These are phyloP conservation scores for Nudaria mundana DNA, from an alignment of 2,888 invertebrate species.

Conservation along the genomic window DNA sequence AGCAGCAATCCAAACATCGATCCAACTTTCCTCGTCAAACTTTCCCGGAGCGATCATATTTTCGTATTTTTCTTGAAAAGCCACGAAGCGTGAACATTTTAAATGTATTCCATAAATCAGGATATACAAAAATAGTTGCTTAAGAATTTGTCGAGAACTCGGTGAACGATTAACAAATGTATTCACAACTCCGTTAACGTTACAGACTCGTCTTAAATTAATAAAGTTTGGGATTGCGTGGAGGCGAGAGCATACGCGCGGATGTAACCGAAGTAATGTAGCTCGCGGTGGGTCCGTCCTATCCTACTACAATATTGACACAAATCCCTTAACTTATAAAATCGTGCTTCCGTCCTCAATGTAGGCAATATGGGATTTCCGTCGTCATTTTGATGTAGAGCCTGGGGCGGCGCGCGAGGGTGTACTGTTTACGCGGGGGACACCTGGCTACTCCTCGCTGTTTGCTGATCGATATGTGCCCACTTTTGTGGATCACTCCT, in stretches of 20 bases:
- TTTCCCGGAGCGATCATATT: constrained; percentile 52
- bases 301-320: constrained; percentile 81
- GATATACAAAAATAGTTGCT: constrained; percentile 71
- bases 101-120: constrained; percentile 72
- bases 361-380: constrained; percentile 79
- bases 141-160: constrained; percentile 47
- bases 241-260: constrained; percentile 26
- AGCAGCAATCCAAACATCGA: constrained; percentile 55
- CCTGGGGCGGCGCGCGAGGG: constrained; percentile 55
- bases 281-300: constrained; percentile 39
- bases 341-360: constrained; percentile 74
- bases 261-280: constrained; percentile 18
- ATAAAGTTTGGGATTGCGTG: constrained; percentile 54
- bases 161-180: constrained; percentile 59
- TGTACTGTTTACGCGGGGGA: constrained; percentile 67
- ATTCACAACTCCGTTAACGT: constrained; percentile 40
- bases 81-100: constrained; percentile 52
- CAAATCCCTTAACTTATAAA: constrained; percentile 81
- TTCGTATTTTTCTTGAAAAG: constrained; percentile 64
- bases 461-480: constrained; percentile 66
- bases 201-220: constrained; percentile 51
- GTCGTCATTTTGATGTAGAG: constrained; percentile 75
- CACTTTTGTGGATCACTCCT: constrained; percentile 34
- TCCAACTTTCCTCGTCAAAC: constrained; percentile 45
- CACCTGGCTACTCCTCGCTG: constrained; percentile 66